Conservation (phyloP, 2,888 invertebrate genomes). For the Acrocyrtus sp. region DNA sequence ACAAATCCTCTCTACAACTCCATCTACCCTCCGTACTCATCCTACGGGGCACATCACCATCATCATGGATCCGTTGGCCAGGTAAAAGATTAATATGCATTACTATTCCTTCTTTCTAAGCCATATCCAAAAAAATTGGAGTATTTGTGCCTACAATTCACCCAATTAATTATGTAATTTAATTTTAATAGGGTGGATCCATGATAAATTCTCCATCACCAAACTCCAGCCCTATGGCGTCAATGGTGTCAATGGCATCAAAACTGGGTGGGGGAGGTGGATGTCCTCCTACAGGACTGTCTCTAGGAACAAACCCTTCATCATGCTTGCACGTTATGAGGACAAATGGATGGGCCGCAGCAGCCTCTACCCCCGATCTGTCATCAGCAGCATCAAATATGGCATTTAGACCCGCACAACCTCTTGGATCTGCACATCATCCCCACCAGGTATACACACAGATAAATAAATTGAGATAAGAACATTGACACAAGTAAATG, state of each 20-base stretch:
- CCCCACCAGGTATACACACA: conserved; percentile 50
- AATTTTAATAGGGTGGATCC: conserved; percentile 15
- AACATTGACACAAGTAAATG: too few species aligned
- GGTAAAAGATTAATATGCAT: conserved; percentile 8
- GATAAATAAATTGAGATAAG: too few species aligned
- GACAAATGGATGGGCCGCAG: conserved; percentile 57
- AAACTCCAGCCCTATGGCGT: conserved; percentile 59
- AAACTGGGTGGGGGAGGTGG: conserved; percentile 55
- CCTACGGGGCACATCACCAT: conserved; percentile 57
- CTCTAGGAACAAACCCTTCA: conserved; percentile 54
- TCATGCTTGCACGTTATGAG: conserved; percentile 61
- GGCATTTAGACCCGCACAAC: conserved; percentile 57
- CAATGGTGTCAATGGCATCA: conserved; percentile 62
- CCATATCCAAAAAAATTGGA: neutral
- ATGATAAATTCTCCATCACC: conserved; percentile 52
- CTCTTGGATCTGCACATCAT: conserved; percentile 50
- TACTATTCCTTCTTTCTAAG: neutral
- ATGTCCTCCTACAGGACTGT: conserved; percentile 30
- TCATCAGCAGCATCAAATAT: conserved; percentile 51
- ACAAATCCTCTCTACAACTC: conserved; percentile 60
- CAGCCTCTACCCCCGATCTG: conserved; percentile 51
- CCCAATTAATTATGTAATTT: neutral
- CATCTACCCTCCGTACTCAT: conserved; percentile 58
- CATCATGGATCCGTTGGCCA: conserved; percentile 44
- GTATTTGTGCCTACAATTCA: neutral